A percentile compares a stretch with the other conserved stretches of the same genome.
Evolutionary conservation across 1,140 invertebrate genomes (phyloP).

Genomic region (Drosophila tani): DNA sequence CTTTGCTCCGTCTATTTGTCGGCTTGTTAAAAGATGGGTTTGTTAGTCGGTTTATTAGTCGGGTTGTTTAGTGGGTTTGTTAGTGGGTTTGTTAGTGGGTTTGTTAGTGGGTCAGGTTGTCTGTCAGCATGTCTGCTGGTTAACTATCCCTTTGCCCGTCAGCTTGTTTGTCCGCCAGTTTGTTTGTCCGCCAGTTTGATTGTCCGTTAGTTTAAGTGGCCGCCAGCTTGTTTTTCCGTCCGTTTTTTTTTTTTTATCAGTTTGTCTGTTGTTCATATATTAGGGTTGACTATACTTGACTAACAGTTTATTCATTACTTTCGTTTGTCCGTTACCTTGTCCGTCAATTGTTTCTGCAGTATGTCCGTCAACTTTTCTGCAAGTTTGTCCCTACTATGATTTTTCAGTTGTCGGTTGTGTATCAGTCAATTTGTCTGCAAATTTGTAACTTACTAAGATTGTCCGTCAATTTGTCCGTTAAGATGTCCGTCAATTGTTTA

Average conservation of each 20-base stretch:
- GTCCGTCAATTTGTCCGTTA: neutral
- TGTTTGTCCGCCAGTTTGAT: neutral
- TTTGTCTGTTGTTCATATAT: neutral
- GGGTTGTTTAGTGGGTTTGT: neutral
- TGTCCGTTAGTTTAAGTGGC: neutral
- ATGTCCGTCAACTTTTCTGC: no score
- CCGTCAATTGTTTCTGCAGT: slow-evolving; percentile 4
- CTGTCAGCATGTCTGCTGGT: neutral
- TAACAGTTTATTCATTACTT: neutral
- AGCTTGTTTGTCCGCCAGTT: neutral
- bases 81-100: no score
- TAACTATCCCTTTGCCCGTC: slow-evolving; percentile 10
- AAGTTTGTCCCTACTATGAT: no score
- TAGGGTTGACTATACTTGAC: neutral
- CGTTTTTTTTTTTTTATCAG: neutral
- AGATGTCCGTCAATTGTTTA: neutral
- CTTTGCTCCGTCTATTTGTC: neutral
- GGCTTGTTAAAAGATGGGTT: neutral
- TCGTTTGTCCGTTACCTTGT: neutral
- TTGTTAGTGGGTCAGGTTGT: slow-evolving; percentile 9
- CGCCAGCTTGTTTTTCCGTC: neutral
- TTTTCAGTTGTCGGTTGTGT: neutral
- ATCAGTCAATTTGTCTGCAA: neutral
- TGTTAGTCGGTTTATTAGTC: slow-evolving; percentile 8
- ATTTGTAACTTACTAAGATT: no score